phyloP scores from a whole-genome alignment of 1,140 invertebrate genomes.

The Danaus plexippus region DNA sequence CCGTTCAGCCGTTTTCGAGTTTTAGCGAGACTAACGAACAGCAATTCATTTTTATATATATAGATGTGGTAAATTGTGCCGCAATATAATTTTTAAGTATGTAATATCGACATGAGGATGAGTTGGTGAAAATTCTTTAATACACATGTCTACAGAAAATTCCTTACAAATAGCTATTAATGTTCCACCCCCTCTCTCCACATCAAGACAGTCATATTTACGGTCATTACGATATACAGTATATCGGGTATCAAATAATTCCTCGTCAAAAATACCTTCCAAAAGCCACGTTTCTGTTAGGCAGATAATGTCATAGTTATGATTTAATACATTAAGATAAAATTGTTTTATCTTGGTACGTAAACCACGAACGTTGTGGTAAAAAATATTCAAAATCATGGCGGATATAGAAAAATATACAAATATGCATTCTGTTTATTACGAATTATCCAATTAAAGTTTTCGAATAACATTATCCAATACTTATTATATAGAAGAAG shows the following conservation, averaged over 20 bases:
- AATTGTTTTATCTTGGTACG: constrained; percentile 13
- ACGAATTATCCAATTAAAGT: too few species aligned
- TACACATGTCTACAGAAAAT: constrained; percentile 7
- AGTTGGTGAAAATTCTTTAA: too few species aligned
- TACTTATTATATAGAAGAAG: constrained; percentile 7
- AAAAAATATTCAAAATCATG: constrained; percentile 10
- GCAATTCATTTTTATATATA: too few species aligned
- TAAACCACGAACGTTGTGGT: constrained; percentile 15
- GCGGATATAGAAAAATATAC: constrained; percentile 5
- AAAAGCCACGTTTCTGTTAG: constrained; percentile 13
- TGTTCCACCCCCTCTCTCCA: constrained; percentile 2
- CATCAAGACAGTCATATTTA: not conserved
- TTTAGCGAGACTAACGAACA: too few species aligned
- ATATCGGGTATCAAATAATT: constrained; percentile 12
- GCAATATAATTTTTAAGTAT: too few species aligned
- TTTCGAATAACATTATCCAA: not conserved
- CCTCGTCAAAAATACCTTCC: constrained; percentile 1
- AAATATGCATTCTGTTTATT: constrained; percentile 5
- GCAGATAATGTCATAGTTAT: constrained; percentile 8
- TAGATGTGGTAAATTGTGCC: too few species aligned
- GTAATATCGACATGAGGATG: too few species aligned
- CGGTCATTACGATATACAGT: constrained; percentile 2
- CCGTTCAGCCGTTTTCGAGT: too few species aligned
- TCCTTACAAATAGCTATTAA: constrained; percentile 5
- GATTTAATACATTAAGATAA: constrained; percentile 7